Base-by-base conservation (phyloP, 2,888 invertebrate species). In the Dryomyza anilis region DNA sequence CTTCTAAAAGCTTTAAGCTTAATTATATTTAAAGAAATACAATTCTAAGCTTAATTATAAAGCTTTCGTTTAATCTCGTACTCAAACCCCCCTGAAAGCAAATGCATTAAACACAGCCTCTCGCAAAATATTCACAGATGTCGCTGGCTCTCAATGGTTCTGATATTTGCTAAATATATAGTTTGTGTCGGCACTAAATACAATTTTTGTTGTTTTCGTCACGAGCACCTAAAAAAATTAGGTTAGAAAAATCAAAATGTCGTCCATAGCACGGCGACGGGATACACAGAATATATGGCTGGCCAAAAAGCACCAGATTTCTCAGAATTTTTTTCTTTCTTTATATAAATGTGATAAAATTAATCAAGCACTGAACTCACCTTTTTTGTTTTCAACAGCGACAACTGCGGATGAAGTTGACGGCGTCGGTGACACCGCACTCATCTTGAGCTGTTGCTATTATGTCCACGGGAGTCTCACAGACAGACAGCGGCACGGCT, bases 201-300 rank as follows among this genome's bases (percentile, higher is more conserved):
- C 4, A 55, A 33, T 55, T 3, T 8, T 55, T 55, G 19, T 55
- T 5, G 23, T 33, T 33, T 5, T 25, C 6, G 25, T 27, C 43
- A 58, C 58, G 45, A 45, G 36, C 23, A 50, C n/a, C n/a, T n/a
- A n/a, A 14, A 30, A 23, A 5, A 61, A 52, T 36, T 39, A 52
- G 61, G 52, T 53, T 61, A 61, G 43, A 23, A n/a, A n/a, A 52
- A 61, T 43, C 52, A 61, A 61, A 29, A 61, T 61, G 61, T 52
- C 61, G 61, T 33, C 52, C 39, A 10, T 7, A 7, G 12, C 29
- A 2, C 46, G 29, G 16, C 52, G 16, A 61, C 12, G 33, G 27
- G 59, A 48, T 61, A 61, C 52, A 61, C 5, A 61, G 23, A n/a
- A n/a, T n/a, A n/a, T n/a, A n/a, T n/a, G n/a, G 14, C 19, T 36